A percentile compares a stretch with the other conserved stretches of the same genome.
These are phyloP conservation scores for Anguilla pacifica DNA, from an alignment of 2,797 vertebrate species.

Conservation along the genomic window DNA sequence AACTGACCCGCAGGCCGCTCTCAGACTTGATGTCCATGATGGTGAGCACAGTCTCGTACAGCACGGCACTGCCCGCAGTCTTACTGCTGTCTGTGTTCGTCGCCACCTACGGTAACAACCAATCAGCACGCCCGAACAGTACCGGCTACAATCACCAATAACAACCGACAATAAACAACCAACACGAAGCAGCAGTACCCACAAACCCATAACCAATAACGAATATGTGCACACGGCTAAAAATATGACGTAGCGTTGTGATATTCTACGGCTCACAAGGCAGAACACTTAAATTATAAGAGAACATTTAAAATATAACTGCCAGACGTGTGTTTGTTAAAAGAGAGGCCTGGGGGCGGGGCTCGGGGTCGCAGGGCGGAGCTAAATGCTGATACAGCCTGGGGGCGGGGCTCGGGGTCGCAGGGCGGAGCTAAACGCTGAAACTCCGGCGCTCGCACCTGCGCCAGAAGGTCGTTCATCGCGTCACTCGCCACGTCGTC, in stretches of 20 bases:
- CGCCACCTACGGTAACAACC: conserved; percentile 75
- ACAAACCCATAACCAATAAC: not conserved
- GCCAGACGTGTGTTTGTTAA: no score
- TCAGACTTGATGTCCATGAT: conserved; percentile 86
- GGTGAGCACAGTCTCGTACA: conserved; percentile 89
- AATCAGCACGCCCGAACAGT: not conserved
- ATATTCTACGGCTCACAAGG: no score
- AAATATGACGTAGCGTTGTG: no score
- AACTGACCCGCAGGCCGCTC: conserved; percentile 83
- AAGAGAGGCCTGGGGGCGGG: no score
- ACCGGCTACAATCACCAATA: not conserved
- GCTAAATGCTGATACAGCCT: no score
- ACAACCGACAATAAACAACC: not conserved
- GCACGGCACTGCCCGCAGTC: conserved; percentile 85
- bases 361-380: no score
- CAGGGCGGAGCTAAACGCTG: no score
- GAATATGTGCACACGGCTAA: no score
- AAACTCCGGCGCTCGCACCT: conserved; percentile 66
- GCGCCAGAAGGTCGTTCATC: conserved; percentile 89
- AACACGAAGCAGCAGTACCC: not conserved
- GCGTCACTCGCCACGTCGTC: conserved; percentile 81
- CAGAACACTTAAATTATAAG: no score
- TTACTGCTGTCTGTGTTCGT: conserved; percentile 90
- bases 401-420: no score
- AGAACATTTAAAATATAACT: no score